phyloP scores from a whole-genome alignment of 2,797 vertebrate genomes.

The Helicolenus hilgendorfi region DNA sequence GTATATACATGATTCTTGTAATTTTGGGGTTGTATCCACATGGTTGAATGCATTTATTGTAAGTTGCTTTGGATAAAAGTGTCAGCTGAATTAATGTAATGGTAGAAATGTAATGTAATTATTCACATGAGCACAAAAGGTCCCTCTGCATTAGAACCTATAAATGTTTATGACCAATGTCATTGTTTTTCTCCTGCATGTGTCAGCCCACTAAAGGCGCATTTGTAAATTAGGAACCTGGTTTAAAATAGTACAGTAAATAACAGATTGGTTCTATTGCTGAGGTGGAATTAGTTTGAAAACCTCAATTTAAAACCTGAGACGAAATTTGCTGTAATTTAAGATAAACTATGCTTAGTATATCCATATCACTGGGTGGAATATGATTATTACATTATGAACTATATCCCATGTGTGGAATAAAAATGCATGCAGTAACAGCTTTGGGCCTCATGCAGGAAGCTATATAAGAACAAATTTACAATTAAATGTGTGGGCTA shows the following conservation, averaged over 20 bases:
- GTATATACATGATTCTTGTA: background rate
- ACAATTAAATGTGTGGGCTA: too few relatives aligned
- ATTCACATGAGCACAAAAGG: background rate
- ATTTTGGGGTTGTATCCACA: background rate
- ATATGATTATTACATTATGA: background rate
- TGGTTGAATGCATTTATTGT: background rate
- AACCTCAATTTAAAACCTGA: background rate
- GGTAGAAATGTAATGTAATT: background rate
- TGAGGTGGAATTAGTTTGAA: background rate
- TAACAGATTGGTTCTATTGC: background rate
- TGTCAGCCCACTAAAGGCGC: background rate
- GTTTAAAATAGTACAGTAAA: background rate
- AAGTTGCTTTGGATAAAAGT: background rate
- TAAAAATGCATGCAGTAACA: background rate
- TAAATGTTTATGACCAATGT: background rate
- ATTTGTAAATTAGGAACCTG: background rate
- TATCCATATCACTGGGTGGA: background rate
- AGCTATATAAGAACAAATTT: too few relatives aligned
- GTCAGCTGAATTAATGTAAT: background rate
- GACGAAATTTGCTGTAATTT: background rate
- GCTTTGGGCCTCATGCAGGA: background rate
- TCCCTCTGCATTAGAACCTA: background rate
- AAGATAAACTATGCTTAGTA: background rate
- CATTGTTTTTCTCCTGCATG: background rate
- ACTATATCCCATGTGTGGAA: background rate